Evolutionary conservation across 2,888 invertebrate species (phyloP).

Genomic region (Platerodrilus igneus): DNA sequence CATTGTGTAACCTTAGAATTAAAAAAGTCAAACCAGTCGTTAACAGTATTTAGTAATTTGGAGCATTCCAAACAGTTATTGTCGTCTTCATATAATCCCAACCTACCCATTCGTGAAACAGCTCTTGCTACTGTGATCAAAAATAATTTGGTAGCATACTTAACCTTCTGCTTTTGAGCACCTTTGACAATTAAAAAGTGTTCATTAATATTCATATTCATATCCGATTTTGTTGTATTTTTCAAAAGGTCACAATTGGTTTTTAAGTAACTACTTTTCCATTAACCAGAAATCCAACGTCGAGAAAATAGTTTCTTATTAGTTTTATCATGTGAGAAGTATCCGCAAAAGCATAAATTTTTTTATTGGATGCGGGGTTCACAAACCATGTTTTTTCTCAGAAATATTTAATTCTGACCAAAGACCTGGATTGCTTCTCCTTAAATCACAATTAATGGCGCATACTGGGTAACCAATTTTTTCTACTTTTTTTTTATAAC

Average conservation of each 20-base stretch:
- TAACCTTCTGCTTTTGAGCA: constrained; percentile 26
- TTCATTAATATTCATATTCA: constrained; percentile 9
- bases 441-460: constrained; percentile 23
- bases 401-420: constrained; percentile 11
- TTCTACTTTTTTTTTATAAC: constrained; percentile 6
- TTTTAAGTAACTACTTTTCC: constrained; percentile 21
- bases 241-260: constrained; percentile 23
- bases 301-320: constrained; percentile 28
- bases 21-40: constrained; percentile 31
- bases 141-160: constrained; percentile 30
- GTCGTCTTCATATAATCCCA: constrained; percentile 18
- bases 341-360: constrained; percentile 27
- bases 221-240: constrained; percentile 3
- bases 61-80: constrained; percentile 26
- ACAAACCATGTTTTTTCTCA: constrained; percentile 3
- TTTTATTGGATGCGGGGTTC: constrained; percentile 11
- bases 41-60: constrained; percentile 13
- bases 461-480: constrained; percentile 18
- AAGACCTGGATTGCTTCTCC: constrained; percentile 23
- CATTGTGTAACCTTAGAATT: constrained; percentile 20
- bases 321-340: constrained; percentile 25
- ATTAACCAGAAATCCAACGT: constrained; percentile 24
- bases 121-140: constrained; percentile 30
- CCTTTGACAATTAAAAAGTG: constrained; percentile 13
- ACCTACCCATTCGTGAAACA: constrained; percentile 20